A percentile compares a stretch with the other conserved stretches of the same genome.
These are phyloP conservation scores for Eulemur mongoz DNA, from an alignment of 2,797 vertebrate species.

Conservation along the genomic window DNA sequence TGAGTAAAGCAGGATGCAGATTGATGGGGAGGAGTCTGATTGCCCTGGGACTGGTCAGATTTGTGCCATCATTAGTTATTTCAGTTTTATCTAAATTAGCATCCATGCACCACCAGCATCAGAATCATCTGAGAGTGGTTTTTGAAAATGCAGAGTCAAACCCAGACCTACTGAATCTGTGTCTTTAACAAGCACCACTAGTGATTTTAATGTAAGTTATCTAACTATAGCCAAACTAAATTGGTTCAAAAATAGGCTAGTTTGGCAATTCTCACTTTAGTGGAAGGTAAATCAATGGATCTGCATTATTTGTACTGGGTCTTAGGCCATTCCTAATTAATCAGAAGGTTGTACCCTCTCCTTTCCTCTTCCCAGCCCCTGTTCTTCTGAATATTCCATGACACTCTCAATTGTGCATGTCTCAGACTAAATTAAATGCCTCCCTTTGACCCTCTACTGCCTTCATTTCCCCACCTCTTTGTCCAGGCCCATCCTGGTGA, in stretches of 20 bases:
- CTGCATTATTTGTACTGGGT: neutral
- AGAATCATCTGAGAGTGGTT: neutral
- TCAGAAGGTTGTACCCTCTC: neutral
- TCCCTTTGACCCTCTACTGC: neutral
- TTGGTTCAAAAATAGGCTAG: neutral
- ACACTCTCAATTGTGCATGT: neutral
- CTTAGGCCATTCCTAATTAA: neutral
- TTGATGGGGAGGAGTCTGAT: neutral
- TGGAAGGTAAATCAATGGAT: neutral
- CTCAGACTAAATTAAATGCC: neutral
- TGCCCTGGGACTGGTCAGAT: neutral
- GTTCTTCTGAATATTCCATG: neutral
- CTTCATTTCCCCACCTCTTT: neutral
- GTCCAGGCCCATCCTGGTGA: neutral
- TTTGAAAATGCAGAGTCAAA: neutral
- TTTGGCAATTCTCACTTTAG: neutral
- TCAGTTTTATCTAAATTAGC: slow-evolving; percentile 4
- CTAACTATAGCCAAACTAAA: neutral
- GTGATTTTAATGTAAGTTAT: neutral
- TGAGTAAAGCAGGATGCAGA: neutral
- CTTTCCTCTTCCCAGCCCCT: neutral
- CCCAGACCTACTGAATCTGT: neutral
- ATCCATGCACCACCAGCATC: neutral
- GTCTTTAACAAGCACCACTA: neutral
- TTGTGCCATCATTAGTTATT: neutral